Percentiles rank a stretch among this genome's conserved stretches.
phyloP scores from a whole-genome alignment of 2,113 vertebrate genomes.

The Lycaon pictus region DNA sequence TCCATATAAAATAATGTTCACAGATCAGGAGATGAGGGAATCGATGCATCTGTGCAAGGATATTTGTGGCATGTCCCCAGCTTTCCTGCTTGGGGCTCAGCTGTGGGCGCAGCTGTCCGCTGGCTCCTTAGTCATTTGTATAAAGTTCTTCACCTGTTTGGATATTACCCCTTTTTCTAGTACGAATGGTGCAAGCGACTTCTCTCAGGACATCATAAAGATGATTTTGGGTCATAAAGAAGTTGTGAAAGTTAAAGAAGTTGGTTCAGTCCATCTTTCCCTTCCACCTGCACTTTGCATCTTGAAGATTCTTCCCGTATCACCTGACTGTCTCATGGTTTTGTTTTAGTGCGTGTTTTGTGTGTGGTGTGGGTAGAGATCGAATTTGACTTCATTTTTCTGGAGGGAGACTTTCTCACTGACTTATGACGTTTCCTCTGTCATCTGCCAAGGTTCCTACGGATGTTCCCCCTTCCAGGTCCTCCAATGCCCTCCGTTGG shows the following conservation, averaged over 20 bases:
- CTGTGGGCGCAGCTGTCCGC: accelerated
- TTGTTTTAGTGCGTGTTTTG: background rate
- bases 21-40: background rate
- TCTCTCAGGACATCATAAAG: background rate
- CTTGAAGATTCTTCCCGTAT: background rate
- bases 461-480: background rate
- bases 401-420: background rate
- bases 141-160: background rate
- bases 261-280: background rate
- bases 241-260: background rate
- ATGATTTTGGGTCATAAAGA: background rate
- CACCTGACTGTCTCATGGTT: background rate
- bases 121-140: background rate
- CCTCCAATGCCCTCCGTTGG: background rate
- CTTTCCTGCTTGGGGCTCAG: background rate
- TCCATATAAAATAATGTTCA: accelerated
- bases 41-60: accelerated
- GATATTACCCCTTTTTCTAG: background rate
- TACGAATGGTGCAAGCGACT: background rate
- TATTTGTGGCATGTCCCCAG: background rate
- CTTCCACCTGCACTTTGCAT: background rate
- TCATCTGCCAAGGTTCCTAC: background rate
- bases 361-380: background rate
- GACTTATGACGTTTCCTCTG: background rate
- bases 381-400: background rate